Base-by-base conservation (phyloP, 2,113 vertebrate genomes). In the Ranitomeya variabilis region DNA sequence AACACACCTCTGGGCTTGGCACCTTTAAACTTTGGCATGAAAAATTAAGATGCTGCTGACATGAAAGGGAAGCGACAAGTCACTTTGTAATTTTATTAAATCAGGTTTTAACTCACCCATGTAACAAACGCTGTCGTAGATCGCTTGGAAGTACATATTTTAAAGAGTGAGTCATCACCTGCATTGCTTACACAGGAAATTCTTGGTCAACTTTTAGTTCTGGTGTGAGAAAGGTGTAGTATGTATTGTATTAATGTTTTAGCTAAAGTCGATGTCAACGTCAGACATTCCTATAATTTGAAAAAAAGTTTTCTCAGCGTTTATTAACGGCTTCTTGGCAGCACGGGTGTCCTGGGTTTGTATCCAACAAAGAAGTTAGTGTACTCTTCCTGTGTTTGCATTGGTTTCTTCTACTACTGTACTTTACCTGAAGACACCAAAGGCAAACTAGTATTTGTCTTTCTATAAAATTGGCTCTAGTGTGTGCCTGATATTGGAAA, bases 51-150 rank as follows among this genome's bases (percentile, higher is more conserved):
- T 86, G 59, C 57, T 64, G 59, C 15, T 26, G 60, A 86, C 57
- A 19, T 86, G 57, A 86, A 79, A 86, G 74, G 60, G 76, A 86
- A 86, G 69, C 54, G 83, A 86, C 74, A 86, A 67, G 60, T 79
- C n/a, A 66, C 76, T 80, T 52, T 67, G 74, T 77, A 79, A 86
- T 86, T 64, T 67, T 8, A 66, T 66, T 86, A 45, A 21, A 23
- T 78, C 19, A 77, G 62, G 45, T 80, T 86, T 86, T 54, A 80
- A 51, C 74, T 86, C 59, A 59, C 76, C 73, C 74, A 26, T 80
- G 57, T 66, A 78, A 60, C 71, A 45, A 45, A 79, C 19, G 14
- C 13, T 64, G 85, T 79, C 85, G 18, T n/a, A 16, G 59, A 73
- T 16, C 18, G 21, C 66, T 84, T 54, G 67, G 67, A 59, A 76